phyloP scores from a whole-genome alignment of 2,113 vertebrate genomes.

The Paraplagusia blochii region DNA sequence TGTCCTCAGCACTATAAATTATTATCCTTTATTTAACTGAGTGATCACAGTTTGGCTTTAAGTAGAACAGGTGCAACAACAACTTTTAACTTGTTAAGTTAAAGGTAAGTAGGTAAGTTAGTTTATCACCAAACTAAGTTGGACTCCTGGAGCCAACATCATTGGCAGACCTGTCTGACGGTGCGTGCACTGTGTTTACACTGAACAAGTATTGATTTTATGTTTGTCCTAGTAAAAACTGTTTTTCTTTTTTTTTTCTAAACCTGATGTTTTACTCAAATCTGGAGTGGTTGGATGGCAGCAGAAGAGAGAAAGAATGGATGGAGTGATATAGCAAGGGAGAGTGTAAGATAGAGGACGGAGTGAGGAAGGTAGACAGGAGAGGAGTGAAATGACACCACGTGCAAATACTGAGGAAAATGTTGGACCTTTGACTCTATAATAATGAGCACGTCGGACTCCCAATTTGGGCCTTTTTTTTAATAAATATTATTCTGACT shows the following conservation, averaged over 20 bases:
- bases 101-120: too few relatives aligned
- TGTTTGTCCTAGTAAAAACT: constrained; percentile 62
- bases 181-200: constrained; percentile 49
- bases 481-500: constrained; percentile 33
- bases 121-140: constrained; percentile 33
- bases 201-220: constrained; percentile 59
- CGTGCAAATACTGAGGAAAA: constrained; percentile 4
- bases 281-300: constrained; percentile 46
- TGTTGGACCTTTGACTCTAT: constrained; percentile 13
- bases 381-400: neutral
- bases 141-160: constrained; percentile 37
- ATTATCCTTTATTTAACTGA: too few relatives aligned
- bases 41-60: too few relatives aligned
- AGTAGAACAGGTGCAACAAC: too few relatives aligned
- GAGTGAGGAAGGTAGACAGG: neutral
- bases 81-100: too few relatives aligned
- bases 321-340: constrained; percentile 25
- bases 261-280: constrained; percentile 44
- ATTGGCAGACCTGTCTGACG: constrained; percentile 44
- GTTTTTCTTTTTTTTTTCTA: constrained; percentile 29
- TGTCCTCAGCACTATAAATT: too few relatives aligned
- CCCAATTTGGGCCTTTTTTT: constrained; percentile 46
- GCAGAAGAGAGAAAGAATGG: constrained; percentile 33
- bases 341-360: constrained; percentile 4
- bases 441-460: too few relatives aligned